phyloP scores from a whole-genome alignment of 2,888 invertebrate genomes.

The Drosophila sordidula region DNA sequence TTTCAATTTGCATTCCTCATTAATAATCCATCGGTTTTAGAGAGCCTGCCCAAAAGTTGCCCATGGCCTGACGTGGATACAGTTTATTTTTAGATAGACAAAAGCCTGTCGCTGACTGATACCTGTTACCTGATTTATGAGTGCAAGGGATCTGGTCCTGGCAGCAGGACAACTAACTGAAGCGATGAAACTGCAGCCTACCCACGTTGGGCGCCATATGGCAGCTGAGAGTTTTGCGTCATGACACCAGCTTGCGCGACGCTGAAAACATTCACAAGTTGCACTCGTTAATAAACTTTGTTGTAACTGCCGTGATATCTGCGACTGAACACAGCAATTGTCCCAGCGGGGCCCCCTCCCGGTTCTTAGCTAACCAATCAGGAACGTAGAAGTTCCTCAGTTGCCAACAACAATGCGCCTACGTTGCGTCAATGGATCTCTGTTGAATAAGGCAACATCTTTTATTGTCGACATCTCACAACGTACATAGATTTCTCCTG shows the following conservation, averaged over 20 bases:
- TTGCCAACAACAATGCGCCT: background rate
- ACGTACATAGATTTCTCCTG: background rate
- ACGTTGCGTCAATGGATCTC: background rate
- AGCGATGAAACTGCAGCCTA: background rate
- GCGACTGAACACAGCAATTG: background rate
- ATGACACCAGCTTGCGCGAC: conserved; percentile 26
- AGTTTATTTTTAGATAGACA: conserved; percentile 25
- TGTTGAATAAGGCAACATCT: background rate
- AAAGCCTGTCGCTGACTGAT: conserved; percentile 3
- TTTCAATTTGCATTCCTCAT: conserved; percentile 44
- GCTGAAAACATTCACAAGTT: conserved; percentile 33
- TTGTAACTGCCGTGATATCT: conserved; percentile 3
- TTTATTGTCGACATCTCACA: background rate
- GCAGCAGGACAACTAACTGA: background rate
- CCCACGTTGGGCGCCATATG: conserved; percentile 18
- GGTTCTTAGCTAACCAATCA: background rate
- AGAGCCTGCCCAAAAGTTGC: background rate
- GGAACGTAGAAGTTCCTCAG: background rate
- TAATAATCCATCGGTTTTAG: conserved; percentile 29
- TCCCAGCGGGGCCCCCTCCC: background rate
- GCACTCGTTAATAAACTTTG: conserved; percentile 38
- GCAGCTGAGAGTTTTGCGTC: background rate
- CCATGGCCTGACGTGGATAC: background rate
- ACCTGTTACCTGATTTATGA: conserved; percentile 11
- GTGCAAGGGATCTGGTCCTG: background rate